Base-by-base conservation (phyloP, 2,888 invertebrate genomes). In the Poecilobothrus nobilitatus region DNA sequence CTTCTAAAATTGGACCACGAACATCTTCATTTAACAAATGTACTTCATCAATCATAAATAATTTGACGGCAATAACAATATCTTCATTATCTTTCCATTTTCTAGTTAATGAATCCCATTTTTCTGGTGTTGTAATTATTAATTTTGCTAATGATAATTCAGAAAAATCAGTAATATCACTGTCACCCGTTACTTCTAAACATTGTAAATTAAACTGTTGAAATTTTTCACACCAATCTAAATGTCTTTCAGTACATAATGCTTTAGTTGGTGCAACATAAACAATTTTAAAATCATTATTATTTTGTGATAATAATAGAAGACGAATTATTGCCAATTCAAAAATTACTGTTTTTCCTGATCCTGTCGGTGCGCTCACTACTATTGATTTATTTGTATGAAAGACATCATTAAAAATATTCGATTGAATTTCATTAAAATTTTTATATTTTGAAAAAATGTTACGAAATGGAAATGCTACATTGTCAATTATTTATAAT, bases 241-340 rank as follows among this genome's bases (percentile, higher is more conserved):
- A 79, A 68, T 86, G 83, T 70, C 89, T 83, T 80, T 93, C 92
- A 62, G 87, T 85, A 74, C 92, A 92, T 27, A 93, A 77, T 0
- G 92, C 89, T 81, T 92, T 93, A 68, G 91, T 87, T 0, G 92
- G 92, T 1, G 91, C 91, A 85, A 92, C 91, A 91, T 92, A 92
- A 77, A 92, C 86, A 72, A 91, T 88, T 84, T 90, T 91, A 74
- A 85, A 86, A 74, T 85, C 34, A 44, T 62, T 83, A 22, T 80
- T 81, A n/a, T 61, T 27, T 15, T 27, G 7, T 27, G 63, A 34
- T 41, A 69, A 67, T 18, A 64, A 62, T 8, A 92, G 78, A 44
- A 90, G 78, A 69, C 87, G 84, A 0, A 91, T 83, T 70, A 93
- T 88, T 0, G 91, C 91, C 80, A 93, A 83, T 84, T 93, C 92